Base-by-base conservation (phyloP, 2,888 invertebrate species). In the Drosophila anomalata region DNA sequence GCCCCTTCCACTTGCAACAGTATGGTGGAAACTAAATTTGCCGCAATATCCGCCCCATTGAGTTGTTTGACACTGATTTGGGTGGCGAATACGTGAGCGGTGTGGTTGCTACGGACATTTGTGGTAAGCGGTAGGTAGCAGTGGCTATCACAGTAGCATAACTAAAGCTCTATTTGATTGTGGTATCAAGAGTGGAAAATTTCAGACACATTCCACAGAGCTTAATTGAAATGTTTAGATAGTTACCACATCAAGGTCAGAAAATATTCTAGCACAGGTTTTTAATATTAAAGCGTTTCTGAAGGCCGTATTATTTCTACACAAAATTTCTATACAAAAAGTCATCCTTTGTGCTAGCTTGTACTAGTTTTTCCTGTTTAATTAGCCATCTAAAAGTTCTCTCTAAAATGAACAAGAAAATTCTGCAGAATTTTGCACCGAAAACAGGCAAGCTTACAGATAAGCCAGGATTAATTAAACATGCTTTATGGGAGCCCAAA, bases 91-190 rank as follows among this genome's bases (percentile, higher is more conserved):
- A 29, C 36, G 31, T 29, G 60, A 47, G 46, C 55, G 50, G 2
- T 56, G 66, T n/a, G 47, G 56, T 44, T 20, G 22, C 31, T 67
- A 31, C 57, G 39, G 46, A 57, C 46, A 33, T 67, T 51, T 57
- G 39, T 44, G 44, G 26, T 26, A 31, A 46, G 51, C 68, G 51
- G 31, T 12, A 56, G 50, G 65, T 53, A 50, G 65, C 63, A 26
- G 66, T 42, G 51, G 42, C 63, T 68, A 20, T 44, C 74, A 69
- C 65, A 69, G 41, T n/a, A 6, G 36, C 36, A 14, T 14, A 46
- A 48, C 41, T 57, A 26, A 61, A 59, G 20, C n/a, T 56, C 22
- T 55, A 60, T 67, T 71, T 60, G 62, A 77, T 56, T 73, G 69
- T 56, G 46, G 53, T 20, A 50, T 48, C 75, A 71, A 71, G 72